Evolutionary conservation across 2,888 invertebrate species (phyloP).

Genomic region (Epinotia bilunana): DNA sequence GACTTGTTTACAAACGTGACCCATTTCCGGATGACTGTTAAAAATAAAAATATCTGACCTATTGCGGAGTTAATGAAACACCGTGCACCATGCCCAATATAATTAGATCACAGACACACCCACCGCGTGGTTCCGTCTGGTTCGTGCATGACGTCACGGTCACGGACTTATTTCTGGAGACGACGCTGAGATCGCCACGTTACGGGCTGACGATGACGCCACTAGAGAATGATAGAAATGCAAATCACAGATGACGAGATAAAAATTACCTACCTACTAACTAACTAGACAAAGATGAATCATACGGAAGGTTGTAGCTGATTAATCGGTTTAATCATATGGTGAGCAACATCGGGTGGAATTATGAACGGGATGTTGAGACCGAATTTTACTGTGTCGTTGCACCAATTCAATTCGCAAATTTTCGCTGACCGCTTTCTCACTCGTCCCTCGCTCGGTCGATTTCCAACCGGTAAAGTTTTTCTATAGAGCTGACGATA

Average conservation of each 20-base stretch:
- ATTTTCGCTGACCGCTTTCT: constrained; percentile 32
- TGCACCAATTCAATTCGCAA: constrained; percentile 18
- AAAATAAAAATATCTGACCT: constrained; percentile 57
- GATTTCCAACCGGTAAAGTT: constrained; percentile 30
- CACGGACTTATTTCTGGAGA: constrained; percentile 54
- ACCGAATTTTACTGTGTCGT: not conserved
- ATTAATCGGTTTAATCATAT: constrained; percentile 24
- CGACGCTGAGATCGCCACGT: constrained; percentile 41
- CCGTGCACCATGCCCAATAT: constrained; percentile 60
- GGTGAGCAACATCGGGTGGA: constrained; percentile 11
- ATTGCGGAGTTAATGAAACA: constrained; percentile 59
- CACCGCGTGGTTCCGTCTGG: constrained; percentile 60
- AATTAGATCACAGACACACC: constrained; percentile 68
- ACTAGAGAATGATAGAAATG: constrained; percentile 20
- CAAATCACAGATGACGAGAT: constrained; percentile 40
- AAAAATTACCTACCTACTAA: constrained; percentile 11
- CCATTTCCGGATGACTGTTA: constrained; percentile 13
- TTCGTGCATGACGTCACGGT: constrained; percentile 59
- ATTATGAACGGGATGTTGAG: constrained; percentile 9
- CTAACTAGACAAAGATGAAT: constrained; percentile 28
- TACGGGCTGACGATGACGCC: constrained; percentile 17
- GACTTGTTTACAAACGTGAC: constrained; percentile 16
- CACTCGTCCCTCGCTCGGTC: constrained; percentile 17
- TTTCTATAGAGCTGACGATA: not conserved
- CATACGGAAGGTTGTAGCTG: constrained; percentile 30